phyloP scores from a whole-genome alignment of 2,888 invertebrate genomes.

The Cactoblastis cactorum region DNA sequence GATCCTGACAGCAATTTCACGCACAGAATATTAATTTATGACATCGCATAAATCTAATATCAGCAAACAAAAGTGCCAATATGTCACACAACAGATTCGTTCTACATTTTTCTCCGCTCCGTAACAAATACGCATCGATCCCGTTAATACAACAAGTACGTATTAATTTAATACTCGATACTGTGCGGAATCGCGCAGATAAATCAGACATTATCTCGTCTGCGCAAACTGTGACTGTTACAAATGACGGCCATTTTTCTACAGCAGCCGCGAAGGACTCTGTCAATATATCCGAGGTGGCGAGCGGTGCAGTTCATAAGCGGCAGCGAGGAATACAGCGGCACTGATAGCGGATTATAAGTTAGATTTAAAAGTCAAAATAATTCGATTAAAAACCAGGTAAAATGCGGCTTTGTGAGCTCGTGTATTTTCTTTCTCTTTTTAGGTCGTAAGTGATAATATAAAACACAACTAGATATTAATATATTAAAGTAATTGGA shows the following conservation, averaged over 20 bases:
- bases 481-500: no score
- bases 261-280: constrained; percentile 72
- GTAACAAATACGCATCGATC: background rate
- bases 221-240: constrained; percentile 72
- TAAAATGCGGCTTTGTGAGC: no score
- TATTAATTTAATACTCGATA: constrained; percentile 36
- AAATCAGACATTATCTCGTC: constrained; percentile 77
- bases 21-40: no score
- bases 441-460: no score
- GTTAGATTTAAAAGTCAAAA: no score
- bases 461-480: no score
- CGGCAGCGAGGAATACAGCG: constrained; percentile 19
- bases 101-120: background rate
- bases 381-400: no score
- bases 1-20: no score
- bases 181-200: constrained; percentile 60
- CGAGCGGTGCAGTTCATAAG: constrained; percentile 24
- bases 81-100: background rate
- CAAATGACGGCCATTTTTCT: constrained; percentile 77
- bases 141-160: constrained; percentile 7
- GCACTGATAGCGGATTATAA: background rate
- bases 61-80: background rate
- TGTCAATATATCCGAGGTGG: constrained; percentile 69
- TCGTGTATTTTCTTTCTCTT: no score
- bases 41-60: background rate